Percentiles rank a stretch among this genome's conserved stretches.
These are phyloP conservation scores for Choristoneura rosaceana DNA, from an alignment of 2,888 invertebrate genomes.

Conservation along the genomic window DNA sequence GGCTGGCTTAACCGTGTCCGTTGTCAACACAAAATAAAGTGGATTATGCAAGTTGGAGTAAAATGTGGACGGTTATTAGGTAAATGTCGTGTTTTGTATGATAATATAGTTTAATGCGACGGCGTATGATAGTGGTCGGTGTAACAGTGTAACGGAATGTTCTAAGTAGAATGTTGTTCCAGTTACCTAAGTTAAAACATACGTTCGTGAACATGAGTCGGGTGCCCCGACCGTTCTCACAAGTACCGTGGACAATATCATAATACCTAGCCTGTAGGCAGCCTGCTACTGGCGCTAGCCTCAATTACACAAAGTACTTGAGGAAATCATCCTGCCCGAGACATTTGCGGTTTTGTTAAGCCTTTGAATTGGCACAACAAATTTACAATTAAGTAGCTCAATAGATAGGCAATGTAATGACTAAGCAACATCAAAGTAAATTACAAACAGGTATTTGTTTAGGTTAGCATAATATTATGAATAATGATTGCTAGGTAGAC, in stretches of 20 bases:
- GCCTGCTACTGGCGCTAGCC: constrained; percentile 5
- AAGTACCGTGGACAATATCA: constrained; percentile 12
- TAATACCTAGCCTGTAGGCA: constrained; percentile 7
- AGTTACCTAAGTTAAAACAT: constrained; percentile 27
- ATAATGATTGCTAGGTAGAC: constrained; percentile 32
- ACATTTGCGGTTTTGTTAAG: neutral
- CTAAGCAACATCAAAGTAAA: neutral
- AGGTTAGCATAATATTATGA: constrained; percentile 52
- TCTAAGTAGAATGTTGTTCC: constrained; percentile 41
- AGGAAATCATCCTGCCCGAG: neutral
- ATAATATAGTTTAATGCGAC: constrained; percentile 43
- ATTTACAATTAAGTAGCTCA: neutral
- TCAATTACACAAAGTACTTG: constrained; percentile 14
- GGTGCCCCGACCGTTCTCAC: constrained; percentile 13
- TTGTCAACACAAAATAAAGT: constrained; percentile 81
- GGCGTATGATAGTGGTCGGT: constrained; percentile 48
- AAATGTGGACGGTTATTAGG: constrained; percentile 80
- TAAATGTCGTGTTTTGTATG: constrained; percentile 65
- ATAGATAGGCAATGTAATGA: neutral
- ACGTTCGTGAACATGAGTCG: constrained; percentile 1
- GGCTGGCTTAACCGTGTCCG: constrained; percentile 75
- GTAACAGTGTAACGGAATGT: constrained; percentile 45
- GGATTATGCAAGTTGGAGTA: constrained; percentile 83
- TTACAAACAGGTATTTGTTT: constrained; percentile 31
- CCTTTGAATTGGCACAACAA: neutral